phyloP scores from a whole-genome alignment of 2,113 vertebrate genomes.

The Acanthisitta chloris region DNA sequence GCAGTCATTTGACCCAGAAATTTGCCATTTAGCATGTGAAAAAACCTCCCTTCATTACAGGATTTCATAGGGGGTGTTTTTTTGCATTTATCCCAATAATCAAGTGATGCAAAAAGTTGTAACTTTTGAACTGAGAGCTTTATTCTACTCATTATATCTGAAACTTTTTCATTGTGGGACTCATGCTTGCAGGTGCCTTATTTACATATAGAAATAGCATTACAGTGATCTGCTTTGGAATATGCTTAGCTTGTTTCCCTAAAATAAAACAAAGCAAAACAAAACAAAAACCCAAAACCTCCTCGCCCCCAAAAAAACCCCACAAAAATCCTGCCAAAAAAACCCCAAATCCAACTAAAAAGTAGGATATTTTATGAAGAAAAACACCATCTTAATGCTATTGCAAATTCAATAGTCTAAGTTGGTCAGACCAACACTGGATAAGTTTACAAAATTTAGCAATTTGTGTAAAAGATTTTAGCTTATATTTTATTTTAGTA shows the following conservation, averaged over 20 bases:
- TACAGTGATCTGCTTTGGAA: neutral
- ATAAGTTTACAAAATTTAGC: neutral
- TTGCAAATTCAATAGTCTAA: neutral
- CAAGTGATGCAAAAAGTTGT: neutral
- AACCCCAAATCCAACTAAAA: neutral
- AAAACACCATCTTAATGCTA: neutral
- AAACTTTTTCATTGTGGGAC: neutral
- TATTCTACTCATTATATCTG: neutral
- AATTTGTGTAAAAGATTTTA: neutral
- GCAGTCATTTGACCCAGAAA: neutral
- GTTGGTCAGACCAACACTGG: neutral
- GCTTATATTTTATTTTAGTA: neutral
- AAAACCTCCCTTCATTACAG: neutral
- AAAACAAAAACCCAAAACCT: neutral
- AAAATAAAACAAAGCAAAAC: accelerated
- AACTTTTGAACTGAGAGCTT: neutral
- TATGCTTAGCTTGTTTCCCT: neutral
- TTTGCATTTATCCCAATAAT: neutral
- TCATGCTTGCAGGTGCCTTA: neutral
- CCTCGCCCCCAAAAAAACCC: neutral
- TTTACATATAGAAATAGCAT: neutral
- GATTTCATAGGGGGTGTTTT: neutral
- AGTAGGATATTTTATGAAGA: neutral
- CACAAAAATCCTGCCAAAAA: neutral
- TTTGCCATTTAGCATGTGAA: neutral